A percentile compares a stretch with the other conserved stretches of the same genome.
Conservation (phyloP, 1,140 invertebrate species). For the Archegozetes longisetosus region DNA sequence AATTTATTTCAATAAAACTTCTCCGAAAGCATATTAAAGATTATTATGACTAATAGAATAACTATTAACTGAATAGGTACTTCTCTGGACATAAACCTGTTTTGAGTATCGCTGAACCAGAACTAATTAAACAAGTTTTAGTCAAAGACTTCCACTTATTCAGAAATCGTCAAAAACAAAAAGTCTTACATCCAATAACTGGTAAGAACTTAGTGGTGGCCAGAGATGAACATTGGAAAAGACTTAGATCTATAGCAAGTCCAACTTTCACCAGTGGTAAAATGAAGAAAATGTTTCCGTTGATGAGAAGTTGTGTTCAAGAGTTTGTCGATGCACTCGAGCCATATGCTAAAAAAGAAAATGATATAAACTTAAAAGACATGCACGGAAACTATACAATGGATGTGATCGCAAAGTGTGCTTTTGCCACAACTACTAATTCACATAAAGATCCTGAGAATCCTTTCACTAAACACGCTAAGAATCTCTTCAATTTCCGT, state of each 20-base stretch:
- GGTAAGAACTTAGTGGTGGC: constrained; percentile 2
- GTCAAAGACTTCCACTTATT: constrained; percentile 20
- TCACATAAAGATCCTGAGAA: constrained; percentile 30
- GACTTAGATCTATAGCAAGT: constrained; percentile 36
- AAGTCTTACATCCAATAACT: neutral
- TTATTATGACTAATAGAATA: no score
- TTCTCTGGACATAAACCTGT: constrained; percentile 14
- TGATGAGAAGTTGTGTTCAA: constrained; percentile 14
- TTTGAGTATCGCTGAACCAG: constrained; percentile 14
- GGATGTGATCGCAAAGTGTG: constrained; percentile 40
- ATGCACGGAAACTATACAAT: constrained; percentile 28
- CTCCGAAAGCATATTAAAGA: no score
- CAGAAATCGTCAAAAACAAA: constrained; percentile 5
- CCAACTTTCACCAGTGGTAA: constrained; percentile 41
- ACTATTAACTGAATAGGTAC: neutral
- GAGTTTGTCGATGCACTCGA: neutral
- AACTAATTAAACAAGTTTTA: constrained; percentile 17
- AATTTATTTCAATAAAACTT: neutral
- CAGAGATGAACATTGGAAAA: constrained; percentile 36
- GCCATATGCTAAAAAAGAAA: neutral
- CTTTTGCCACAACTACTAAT: constrained; percentile 40
- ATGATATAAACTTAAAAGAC: no score
- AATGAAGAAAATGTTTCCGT: constrained; percentile 34
- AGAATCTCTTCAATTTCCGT: constrained; percentile 5
- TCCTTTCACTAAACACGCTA: constrained; percentile 26